A percentile compares a stretch with the other conserved stretches of the same genome.
Conservation (phyloP, 2,113 vertebrate species). For the Siphamia tubifer region DNA sequence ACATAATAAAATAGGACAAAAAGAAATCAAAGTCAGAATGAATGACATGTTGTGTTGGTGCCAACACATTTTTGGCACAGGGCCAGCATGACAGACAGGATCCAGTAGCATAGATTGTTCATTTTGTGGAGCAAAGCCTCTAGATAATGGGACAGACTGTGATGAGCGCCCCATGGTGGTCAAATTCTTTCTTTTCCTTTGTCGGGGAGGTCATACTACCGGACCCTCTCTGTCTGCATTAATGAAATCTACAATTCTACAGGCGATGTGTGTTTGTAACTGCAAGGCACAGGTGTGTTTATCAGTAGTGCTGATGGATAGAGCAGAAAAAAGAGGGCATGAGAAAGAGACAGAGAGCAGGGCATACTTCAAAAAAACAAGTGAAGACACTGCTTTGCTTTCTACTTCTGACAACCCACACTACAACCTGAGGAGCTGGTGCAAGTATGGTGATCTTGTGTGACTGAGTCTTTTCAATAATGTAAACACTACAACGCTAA, state of each 20-base stretch:
- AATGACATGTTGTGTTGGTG: conserved; percentile 86
- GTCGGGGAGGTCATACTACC: conserved; percentile 1
- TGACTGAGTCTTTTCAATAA: background rate
- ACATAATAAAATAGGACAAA: conserved; percentile 69
- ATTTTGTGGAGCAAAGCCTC: background rate
- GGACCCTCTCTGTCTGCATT: conserved; percentile 52
- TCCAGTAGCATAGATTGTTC: conserved; percentile 38
- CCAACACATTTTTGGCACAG: conserved; percentile 74
- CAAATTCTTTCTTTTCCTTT: background rate
- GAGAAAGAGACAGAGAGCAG: conserved; percentile 7
- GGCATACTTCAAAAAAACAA: conserved; percentile 2
- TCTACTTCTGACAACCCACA: background rate
- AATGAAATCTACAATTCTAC: conserved; percentile 59
- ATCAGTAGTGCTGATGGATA: conserved; percentile 45
- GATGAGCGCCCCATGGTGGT: conserved; percentile 49
- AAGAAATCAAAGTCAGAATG: conserved; percentile 93
- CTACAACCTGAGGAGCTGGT: background rate
- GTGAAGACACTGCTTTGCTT: conserved; percentile 10
- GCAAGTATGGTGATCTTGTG: background rate
- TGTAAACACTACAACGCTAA: conserved; percentile 9
- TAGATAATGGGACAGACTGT: background rate
- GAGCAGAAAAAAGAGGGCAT: conserved; percentile 25
- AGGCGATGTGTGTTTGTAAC: conserved; percentile 33
- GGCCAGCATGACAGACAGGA: conserved; percentile 58
- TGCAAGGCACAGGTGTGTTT: conserved; percentile 31